Percentiles rank a stretch among this genome's conserved stretches.
These are phyloP conservation scores for Tribolium freemani DNA, from an alignment of 2,888 invertebrate genomes.

Conservation along the genomic window DNA sequence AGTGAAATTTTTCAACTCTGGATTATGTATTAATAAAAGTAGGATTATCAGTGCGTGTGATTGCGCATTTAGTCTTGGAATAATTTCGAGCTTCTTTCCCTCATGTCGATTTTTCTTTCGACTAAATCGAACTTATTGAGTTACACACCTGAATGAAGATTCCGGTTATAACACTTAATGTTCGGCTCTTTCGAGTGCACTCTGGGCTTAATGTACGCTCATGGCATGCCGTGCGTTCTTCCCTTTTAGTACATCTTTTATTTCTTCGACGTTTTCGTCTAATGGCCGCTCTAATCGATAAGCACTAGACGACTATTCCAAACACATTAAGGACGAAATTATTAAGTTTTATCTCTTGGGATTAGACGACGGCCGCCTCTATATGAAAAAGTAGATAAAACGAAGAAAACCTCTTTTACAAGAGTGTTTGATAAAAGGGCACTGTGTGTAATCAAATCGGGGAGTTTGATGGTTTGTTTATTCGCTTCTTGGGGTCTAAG, in stretches of 20 bases:
- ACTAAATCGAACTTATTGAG: conserved; percentile 6
- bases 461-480: conserved; percentile 13
- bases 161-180: conserved; percentile 25
- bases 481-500: background rate
- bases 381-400: conserved; percentile 18
- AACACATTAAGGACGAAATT: conserved; percentile 36
- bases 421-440: background rate
- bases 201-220: conserved; percentile 26
- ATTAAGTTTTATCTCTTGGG: conserved; percentile 31
- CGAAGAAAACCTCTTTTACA: background rate
- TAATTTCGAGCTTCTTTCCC: background rate
- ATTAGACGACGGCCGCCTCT: conserved; percentile 11
- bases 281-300: conserved; percentile 35
- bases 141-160: conserved; percentile 14
- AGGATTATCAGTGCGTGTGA: background rate
- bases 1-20: too few relatives aligned
- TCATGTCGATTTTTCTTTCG: background rate
- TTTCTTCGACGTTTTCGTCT: conserved; percentile 27
- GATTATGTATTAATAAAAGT: too few relatives aligned
- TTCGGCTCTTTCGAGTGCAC: conserved; percentile 30
- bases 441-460: conserved; percentile 9
- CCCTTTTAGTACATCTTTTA: conserved; percentile 21
- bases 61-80: background rate
- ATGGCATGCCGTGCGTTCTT: conserved; percentile 6
- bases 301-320: conserved; percentile 32